Evolutionary conservation across 2,797 vertebrate species (phyloP).

Genomic region (Sebastiscus tertius): DNA sequence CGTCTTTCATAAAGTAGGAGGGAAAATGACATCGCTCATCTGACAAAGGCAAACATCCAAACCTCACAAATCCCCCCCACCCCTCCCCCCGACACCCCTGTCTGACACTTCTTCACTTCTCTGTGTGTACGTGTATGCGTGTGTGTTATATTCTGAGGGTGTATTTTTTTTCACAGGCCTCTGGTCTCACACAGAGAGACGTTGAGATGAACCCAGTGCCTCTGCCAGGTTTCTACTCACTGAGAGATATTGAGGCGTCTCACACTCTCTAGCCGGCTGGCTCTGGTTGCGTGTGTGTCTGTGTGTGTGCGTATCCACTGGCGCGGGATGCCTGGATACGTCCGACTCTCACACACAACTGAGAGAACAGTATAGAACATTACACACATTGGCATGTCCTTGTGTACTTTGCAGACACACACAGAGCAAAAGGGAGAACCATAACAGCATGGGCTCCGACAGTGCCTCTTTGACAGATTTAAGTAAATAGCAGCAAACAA

Average conservation of each 20-base stretch:
- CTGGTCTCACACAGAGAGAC: conserved; percentile 71
- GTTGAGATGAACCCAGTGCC: conserved; percentile 67
- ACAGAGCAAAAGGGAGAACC: conserved; percentile 61
- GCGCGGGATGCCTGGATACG: conserved; percentile 56
- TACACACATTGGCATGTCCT: conserved; percentile 58
- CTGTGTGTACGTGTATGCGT: conserved; percentile 14
- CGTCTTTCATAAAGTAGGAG: conserved; percentile 63
- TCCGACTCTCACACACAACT: conserved; percentile 67
- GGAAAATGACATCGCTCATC: conserved; percentile 73
- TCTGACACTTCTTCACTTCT: conserved; percentile 71
- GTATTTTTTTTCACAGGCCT: conserved; percentile 62
- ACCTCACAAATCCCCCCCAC: conserved; percentile 47
- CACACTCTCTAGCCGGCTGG: conserved; percentile 68
- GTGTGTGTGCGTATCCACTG: conserved; percentile 26
- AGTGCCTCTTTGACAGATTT: conserved; percentile 82
- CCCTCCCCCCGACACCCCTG: conserved; percentile 40
- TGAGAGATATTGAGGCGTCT: conserved; percentile 73
- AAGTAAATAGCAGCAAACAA: conserved; percentile 85
- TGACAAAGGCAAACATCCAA: conserved; percentile 70
- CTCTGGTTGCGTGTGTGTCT: conserved; percentile 37
- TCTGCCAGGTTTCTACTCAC: conserved; percentile 73
- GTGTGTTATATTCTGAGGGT: conserved; percentile 45
- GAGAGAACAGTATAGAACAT: conserved; percentile 71
- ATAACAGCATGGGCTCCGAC: conserved; percentile 72
- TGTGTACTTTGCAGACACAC: conserved; percentile 52